Evolutionary conservation across 1,140 invertebrate genomes (phyloP), one percentile per base, ranked within the genome.

Genomic region (Mesaphorura yosii): DNA sequence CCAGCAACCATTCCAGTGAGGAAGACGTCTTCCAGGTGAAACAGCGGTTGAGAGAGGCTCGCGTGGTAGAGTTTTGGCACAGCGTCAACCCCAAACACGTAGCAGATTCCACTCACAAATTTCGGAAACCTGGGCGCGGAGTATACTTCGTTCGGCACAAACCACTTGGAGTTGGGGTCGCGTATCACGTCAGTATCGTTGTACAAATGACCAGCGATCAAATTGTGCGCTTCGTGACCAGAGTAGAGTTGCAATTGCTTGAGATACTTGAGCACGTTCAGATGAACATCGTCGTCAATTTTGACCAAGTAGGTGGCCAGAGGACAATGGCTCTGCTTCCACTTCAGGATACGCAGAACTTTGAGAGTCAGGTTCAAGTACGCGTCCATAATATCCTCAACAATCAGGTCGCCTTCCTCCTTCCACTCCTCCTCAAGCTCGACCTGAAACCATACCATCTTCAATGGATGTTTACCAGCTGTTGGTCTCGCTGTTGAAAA

Each of bases 1-100:
- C 56, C 52, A 2, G 39, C 54, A 5, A 59, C 53, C 29, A 63
- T 49, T 19, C 87, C 88, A 5, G 87, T 91, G 15, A 90, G 76
- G 66, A 82, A 92, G 29, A 91, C 81, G 65, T 91, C 88, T 66
- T 92, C 88, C 19, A 88, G 66, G 64, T 88, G 82, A 55, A 88
- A 76, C 25, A 86, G 70, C 6, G 78, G 76, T 6, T 79, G 82
- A 39, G 69, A 66, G 1, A 88, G 64, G 1, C 85, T 80, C 3
- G 79, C 76, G 22, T 76, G 65, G 65, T 84, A 88, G 6, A 91
- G 70, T 53, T 75, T 77, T 25, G 64, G 60, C 5, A 78, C 80
- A 1, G 83, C 74, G 64, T 80, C 77, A 5, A 75, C 66, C n/a
- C 83, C 85, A 71, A 90, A 78, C 0, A 84, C 76, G 70, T 90